Base-by-base conservation (phyloP, 1,140 invertebrate genomes). In the Antheraea mylitta region DNA sequence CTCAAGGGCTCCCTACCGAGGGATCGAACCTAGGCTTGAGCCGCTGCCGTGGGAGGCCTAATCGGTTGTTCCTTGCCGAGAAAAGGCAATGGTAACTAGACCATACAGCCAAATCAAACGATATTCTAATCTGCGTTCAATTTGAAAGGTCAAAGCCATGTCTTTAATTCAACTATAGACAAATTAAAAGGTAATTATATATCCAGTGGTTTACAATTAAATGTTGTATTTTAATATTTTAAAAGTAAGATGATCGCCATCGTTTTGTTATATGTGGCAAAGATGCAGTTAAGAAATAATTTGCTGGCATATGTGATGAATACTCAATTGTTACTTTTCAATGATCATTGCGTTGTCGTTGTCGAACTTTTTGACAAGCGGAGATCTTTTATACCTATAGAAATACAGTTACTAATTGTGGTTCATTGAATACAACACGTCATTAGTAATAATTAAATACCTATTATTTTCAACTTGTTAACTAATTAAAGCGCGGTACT, bases 231-330 rank as follows among this genome's bases (percentile, higher is more conserved):
- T 68, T 68, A 64, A 53, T 16, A 53, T 13, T 53, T 53, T n/a
- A 53, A 68, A 60, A 66, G 38, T 61, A 61, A 70, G 30, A 13
- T 42, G 8, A 18, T 19, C 18, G 13, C 67, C n/a, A 19, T 19
- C 38, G 60, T 22, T 68, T 59, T 37, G 59, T 58, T 58, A 53
- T 67, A 58, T 64, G 45, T 68, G 19, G 48, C 59, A 59, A 72
- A 68, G 62, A 11, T 72, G 37, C 48, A 72, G 68, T 72, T 72
- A 72, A 68, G 66, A 72, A 36, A 58, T n/a, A 61, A 68, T 72
- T 72, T 72, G 13, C 36, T 37, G 30, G 30, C 30, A 22, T n/a
- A 16, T 37, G 22, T 10, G 18, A 11, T 16, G 45, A 53, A 53
- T 16, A 53, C 45, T 53, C 16, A 53, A 16, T 10, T 53, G 45